phyloP scores from a whole-genome alignment of 2,113 vertebrate genomes.

The Platanista minor region DNA sequence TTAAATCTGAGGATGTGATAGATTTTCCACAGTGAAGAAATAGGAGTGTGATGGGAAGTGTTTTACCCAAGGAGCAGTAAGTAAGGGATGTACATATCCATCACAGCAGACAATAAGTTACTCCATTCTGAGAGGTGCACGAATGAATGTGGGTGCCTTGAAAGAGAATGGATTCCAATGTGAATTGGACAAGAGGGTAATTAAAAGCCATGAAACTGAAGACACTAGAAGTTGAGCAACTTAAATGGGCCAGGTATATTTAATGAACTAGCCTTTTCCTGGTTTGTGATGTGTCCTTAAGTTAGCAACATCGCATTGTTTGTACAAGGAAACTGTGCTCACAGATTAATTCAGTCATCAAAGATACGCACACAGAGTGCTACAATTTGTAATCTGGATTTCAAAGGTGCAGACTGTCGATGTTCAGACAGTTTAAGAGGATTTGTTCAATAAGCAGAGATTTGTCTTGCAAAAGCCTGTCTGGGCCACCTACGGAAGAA shows the following conservation, averaged over 20 bases:
- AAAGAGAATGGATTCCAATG: background rate
- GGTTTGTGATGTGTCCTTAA: background rate
- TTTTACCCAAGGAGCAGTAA: background rate
- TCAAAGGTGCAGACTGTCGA: conserved; percentile 61
- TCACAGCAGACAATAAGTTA: background rate
- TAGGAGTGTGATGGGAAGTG: background rate
- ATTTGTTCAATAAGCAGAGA: conserved; percentile 73
- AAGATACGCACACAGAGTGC: background rate
- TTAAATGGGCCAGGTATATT: background rate
- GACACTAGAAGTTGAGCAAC: background rate
- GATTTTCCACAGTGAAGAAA: conserved; percentile 15
- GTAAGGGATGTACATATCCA: background rate
- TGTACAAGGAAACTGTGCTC: background rate
- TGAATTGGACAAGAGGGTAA: background rate
- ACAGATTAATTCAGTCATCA: background rate
- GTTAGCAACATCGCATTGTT: background rate
- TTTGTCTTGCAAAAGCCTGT: conserved; percentile 72
- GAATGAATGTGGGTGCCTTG: background rate
- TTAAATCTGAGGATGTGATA: background rate
- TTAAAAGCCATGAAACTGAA: background rate
- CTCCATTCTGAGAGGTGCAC: background rate
- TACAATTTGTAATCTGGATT: conserved; percentile 59
- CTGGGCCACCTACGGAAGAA: conserved; percentile 58
- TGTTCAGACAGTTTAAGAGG: conserved; percentile 74
- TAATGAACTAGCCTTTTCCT: background rate